Evolutionary conservation across 1,140 invertebrate genomes (phyloP).

Genomic region (Venturia canescens): DNA sequence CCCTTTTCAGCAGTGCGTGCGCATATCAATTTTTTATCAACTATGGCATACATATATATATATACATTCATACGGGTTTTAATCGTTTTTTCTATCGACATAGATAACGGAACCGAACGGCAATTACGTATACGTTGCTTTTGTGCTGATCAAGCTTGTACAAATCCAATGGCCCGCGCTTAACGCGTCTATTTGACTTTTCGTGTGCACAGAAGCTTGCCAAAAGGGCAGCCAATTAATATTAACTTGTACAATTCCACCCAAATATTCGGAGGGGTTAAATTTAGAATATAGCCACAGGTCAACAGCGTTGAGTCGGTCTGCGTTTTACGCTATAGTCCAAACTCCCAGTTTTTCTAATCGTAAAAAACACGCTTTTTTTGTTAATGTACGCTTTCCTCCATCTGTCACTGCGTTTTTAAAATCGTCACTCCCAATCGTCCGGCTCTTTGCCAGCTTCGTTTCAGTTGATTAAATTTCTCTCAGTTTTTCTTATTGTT

Average conservation of each 20-base stretch:
- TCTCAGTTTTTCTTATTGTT: neutral
- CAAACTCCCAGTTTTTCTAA: neutral
- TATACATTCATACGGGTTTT: conserved; percentile 41
- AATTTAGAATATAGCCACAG: conserved; percentile 43
- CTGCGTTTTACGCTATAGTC: neutral
- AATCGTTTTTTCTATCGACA: conserved; percentile 35
- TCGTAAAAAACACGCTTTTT: neutral
- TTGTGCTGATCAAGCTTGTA: conserved; percentile 58
- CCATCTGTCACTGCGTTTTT: neutral
- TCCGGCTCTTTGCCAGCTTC: neutral
- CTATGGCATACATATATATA: conserved; percentile 42
- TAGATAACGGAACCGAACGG: conserved; percentile 56
- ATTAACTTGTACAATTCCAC: conserved; percentile 42
- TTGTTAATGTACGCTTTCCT: neutral
- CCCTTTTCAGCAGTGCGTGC: conserved; percentile 30
- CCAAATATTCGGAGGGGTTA: conserved; percentile 47
- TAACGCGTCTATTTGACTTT: neutral
- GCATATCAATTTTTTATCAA: neutral
- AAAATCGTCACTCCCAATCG: neutral
- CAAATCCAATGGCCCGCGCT: conserved; percentile 41
- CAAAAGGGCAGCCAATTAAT: conserved; percentile 50
- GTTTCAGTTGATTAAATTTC: no score
- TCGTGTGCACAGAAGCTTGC: conserved; percentile 41
- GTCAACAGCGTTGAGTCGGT: conserved; percentile 15
- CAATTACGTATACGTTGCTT: conserved; percentile 57